Conservation (phyloP, 2,113 vertebrate species). For the Festucalex cinctus region DNA sequence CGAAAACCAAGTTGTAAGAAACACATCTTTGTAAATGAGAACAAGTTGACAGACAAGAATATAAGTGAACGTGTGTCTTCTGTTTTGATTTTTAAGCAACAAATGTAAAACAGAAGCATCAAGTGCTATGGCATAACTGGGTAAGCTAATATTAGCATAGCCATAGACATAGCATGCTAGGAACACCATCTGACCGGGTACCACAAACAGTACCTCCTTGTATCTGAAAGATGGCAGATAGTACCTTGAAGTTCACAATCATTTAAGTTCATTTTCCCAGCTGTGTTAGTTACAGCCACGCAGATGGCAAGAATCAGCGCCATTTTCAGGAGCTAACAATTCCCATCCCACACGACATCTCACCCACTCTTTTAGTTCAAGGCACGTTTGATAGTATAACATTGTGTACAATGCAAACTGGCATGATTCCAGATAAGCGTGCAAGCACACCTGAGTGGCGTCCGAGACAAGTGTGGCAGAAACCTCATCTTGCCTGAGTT, state of each 20-base stretch:
- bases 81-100: neutral
- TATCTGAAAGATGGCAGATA: neutral
- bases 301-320: neutral
- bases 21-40: too few species aligned
- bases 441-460: slow-evolving; percentile 56
- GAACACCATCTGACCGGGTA: too few species aligned
- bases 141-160: neutral
- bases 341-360: neutral
- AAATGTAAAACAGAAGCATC: neutral
- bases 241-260: neutral
- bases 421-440: slow-evolving; percentile 24
- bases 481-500: slow-evolving; percentile 66
- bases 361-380: neutral
- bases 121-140: neutral
- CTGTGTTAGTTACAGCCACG: neutral
- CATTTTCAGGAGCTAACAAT: neutral
- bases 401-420: slow-evolving; percentile 7
- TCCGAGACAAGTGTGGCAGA: slow-evolving; percentile 59
- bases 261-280: neutral
- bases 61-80: neutral
- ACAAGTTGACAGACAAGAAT: too few species aligned
- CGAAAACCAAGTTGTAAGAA: neutral
- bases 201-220: too few species aligned
- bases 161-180: too few species aligned
- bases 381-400: neutral